Evolutionary conservation across 2,888 invertebrate genomes (phyloP), one percentile per base, ranked within the genome.

Genomic region (Sialis fuliginosa): DNA sequence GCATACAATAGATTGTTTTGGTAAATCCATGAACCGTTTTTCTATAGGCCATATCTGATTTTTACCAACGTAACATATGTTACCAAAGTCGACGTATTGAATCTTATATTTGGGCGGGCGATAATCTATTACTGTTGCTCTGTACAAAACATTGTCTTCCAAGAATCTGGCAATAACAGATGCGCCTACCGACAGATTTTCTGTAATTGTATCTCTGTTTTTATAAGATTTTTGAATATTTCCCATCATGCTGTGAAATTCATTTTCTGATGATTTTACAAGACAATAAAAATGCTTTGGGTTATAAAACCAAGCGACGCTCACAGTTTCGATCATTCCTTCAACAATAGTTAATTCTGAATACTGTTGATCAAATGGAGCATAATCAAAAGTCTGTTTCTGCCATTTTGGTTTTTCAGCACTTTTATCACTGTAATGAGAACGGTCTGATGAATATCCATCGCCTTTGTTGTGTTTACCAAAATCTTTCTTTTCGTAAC

Each of bases 71-170:
- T 73, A 65, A 39, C 77, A 75, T 48, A 72, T 72, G 56, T 84
- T 85, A 4, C 87, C 87, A 54, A 81, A 84, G 62, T 87, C 87
- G 1, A 87, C 71, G 57, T 81, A 86, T 31, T 75, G 70, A 0
- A 87, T 80, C 48, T 77, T 71, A 59, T 75, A 77, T 54, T 75
- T 74, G 1, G 72, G 70, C 49, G 75, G 72, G 44, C 66, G 60
- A 40, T 71, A 68, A 4, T 75, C 69, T 1, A 77, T 58, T 1
- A 86, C 66, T 34, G 74, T 72, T 1, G 81, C 86, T 44, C 87
- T 68, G 59, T 86, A 82, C 12, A 85, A 60, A 3, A 78, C 77
- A 8, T 75, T 73, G 56, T 87, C 86, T 40, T 77, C 77, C 0
- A 77, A 74, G 55, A 79, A 84, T 7, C 76, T 67, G 1, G 82